phyloP scores from a whole-genome alignment of 2,113 vertebrate genomes.

The Antechinus stuartii region DNA sequence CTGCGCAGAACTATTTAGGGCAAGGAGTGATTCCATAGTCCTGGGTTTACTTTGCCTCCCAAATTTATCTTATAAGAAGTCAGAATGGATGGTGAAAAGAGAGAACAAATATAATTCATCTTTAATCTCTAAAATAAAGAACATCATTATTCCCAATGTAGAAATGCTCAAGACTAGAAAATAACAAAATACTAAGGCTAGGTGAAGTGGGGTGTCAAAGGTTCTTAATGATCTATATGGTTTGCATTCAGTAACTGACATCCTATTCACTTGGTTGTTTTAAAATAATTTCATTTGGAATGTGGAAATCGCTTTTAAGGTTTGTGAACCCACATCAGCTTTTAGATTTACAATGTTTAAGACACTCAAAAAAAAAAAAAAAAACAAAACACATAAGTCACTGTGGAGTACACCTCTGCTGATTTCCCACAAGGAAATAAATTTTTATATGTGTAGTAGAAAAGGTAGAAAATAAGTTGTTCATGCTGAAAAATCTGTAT shows the following conservation, averaged over 20 bases:
- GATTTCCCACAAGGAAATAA: neutral
- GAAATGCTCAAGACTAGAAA: neutral
- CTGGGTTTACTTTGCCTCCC: neutral
- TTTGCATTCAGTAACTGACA: neutral
- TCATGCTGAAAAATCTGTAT: neutral
- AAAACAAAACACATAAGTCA: neutral
- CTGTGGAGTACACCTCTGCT: neutral
- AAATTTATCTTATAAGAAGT: neutral
- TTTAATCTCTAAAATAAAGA: neutral
- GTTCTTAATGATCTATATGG: neutral
- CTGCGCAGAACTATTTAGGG: neutral
- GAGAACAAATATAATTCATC: neutral
- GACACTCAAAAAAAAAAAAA: neutral
- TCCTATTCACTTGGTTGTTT: constrained; percentile 1
- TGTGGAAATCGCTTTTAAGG: constrained; percentile 2
- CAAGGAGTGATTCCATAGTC: neutral
- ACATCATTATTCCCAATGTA: neutral
- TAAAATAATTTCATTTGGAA: neutral
- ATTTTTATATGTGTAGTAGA: neutral
- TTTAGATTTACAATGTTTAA: neutral
- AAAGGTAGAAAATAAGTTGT: neutral
- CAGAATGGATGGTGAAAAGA: neutral
- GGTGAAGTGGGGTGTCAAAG: neutral
- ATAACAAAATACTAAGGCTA: neutral
- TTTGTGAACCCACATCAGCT: neutral